Evolutionary conservation across 2,888 invertebrate species (phyloP).

Genomic region (Nomada flava): DNA sequence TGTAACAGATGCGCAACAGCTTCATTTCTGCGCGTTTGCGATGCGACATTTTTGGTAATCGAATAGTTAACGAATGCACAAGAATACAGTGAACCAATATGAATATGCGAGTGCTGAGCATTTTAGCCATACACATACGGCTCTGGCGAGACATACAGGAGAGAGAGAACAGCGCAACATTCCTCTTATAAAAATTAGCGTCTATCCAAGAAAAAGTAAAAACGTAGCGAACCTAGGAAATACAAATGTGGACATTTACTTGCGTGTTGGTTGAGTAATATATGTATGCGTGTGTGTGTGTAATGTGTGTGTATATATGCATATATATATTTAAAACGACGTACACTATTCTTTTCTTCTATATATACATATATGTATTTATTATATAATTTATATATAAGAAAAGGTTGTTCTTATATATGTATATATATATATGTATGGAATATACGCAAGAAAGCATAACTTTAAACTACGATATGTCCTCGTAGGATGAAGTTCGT

Average conservation of each 20-base stretch:
- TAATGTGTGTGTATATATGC: slow-evolving; percentile 28
- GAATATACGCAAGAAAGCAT: slow-evolving; percentile 80
- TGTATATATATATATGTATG: slow-evolving; percentile 53
- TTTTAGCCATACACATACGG: slow-evolving; percentile 83
- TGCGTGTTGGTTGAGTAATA: slow-evolving; percentile 51
- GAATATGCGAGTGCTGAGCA: slow-evolving; percentile 80
- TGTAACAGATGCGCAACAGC: slow-evolving; percentile 83
- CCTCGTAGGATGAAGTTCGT: slow-evolving; percentile 84
- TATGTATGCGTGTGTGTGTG: slow-evolving; percentile 32
- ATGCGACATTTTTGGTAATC: background rate
- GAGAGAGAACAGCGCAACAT: slow-evolving; percentile 78
- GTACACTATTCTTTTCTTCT: slow-evolving; percentile 28
- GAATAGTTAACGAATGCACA: slow-evolving; percentile 69
- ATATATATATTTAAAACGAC: slow-evolving; percentile 31
- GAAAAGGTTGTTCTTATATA: slow-evolving; percentile 54
- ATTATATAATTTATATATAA: slow-evolving; percentile 74
- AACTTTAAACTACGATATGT: slow-evolving; percentile 82
- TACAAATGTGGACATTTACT: slow-evolving; percentile 59
- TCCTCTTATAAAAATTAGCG: slow-evolving; percentile 80
- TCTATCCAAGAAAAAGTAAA: slow-evolving; percentile 78
- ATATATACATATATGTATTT: slow-evolving; percentile 54
- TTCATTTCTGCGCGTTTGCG: slow-evolving; percentile 30
- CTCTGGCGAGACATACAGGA: slow-evolving; percentile 81
- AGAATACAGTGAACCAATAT: slow-evolving; percentile 74
- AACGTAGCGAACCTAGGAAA: slow-evolving; percentile 73